Base-by-base conservation (phyloP, 2,888 invertebrate genomes). In the Sthenelais limicola region DNA sequence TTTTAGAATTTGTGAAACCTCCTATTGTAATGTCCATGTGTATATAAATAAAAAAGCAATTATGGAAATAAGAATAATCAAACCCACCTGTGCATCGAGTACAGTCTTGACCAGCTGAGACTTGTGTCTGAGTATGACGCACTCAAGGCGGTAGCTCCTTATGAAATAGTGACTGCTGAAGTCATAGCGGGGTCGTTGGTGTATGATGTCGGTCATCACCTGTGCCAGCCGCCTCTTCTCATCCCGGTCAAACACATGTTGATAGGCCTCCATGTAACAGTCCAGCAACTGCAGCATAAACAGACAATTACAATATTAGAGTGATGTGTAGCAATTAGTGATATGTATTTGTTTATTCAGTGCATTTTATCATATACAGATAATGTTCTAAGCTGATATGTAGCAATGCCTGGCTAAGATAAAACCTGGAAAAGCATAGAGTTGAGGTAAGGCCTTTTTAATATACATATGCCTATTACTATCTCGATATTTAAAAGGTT, bases 191-290 rank as follows among this genome's bases (percentile, higher is more conserved):
- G 87, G 87, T 18, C 83, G 80, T 48, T 81, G 81, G 76, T 84
- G 75, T 54, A 87, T 85, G 51, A 88, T 75, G 73, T 86, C 81
- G 12, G 83, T 84, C 47, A 88, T 85, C 28, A 82, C 83, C 75
- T 86, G 86, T 1, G 86, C 85, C 33, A 87, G 74, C 4, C 30
- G 32, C 28, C 85, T 76, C 58, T 83, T 82, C 76, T 87, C 86
- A 73, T 85, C 84, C 54, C 84, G 77, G 72, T 87, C 86, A 77
- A 84, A 85, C 58, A 86, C 85, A 78, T 88, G 85, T 49, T 86
- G 86, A 74, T 88, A 88, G 81, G 85, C 86, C 73, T 88, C 87
- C 75, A 83, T 79, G 78, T 86, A 87, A 69, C 86, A 85, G 74
- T 88, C 86, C 56, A 87, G 56, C 74, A 88, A 74, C 87, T 88